Evolutionary conservation across 2,113 vertebrate genomes (phyloP).

Genomic region (Dasypus novemcinctus): DNA sequence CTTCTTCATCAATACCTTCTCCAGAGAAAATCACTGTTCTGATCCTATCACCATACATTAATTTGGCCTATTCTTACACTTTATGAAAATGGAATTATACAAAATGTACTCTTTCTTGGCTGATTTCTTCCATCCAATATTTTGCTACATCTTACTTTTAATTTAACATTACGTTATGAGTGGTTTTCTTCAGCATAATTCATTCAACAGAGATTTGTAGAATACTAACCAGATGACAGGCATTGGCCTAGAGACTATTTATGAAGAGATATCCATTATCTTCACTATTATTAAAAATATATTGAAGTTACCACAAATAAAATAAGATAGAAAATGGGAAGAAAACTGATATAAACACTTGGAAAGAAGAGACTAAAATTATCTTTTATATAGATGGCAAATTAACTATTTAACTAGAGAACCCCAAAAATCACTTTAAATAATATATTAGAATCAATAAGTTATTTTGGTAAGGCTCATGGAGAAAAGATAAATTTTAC

Average conservation of each 20-base stretch:
- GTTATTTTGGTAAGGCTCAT: background rate
- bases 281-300: background rate
- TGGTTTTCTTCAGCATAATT: conserved; percentile 4
- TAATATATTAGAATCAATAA: background rate
- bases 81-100: conserved; percentile 11
- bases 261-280: background rate
- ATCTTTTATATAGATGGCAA: background rate
- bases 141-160: background rate
- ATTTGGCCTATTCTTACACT: background rate
- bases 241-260: background rate
- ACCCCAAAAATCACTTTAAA: background rate
- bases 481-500: background rate
- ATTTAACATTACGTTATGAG: background rate
- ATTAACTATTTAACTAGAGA: background rate
- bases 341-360: background rate
- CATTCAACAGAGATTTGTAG: background rate
- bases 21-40: background rate
- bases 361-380: background rate
- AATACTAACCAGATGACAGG: background rate
- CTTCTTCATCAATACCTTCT: background rate
- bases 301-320: background rate
- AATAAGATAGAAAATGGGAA: background rate
- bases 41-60: background rate
- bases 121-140: background rate
- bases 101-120: background rate